These are phyloP conservation scores for Epinephelus malabaricus DNA, from an alignment of 2,797 vertebrate species.

Conservation along the genomic window DNA sequence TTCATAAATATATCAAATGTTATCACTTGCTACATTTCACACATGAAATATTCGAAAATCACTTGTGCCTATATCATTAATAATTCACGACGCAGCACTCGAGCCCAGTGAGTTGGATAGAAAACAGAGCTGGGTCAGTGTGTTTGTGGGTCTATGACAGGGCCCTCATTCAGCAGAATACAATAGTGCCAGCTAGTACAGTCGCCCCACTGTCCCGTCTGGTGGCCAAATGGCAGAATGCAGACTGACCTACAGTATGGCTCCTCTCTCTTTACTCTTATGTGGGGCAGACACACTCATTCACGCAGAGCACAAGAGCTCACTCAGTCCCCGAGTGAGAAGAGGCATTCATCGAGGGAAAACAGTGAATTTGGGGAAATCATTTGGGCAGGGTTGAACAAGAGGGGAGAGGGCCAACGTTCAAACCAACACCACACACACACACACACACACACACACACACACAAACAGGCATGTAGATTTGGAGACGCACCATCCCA, in stretches of 20 bases:
- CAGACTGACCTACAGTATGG: conserved; percentile 66
- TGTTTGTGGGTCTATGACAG: conserved; percentile 68
- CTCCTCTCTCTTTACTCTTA: conserved; percentile 41
- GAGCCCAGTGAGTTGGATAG: conserved; percentile 40
- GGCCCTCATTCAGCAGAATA: conserved; percentile 75
- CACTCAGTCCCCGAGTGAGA: conserved; percentile 65
- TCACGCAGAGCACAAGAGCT: conserved; percentile 67
- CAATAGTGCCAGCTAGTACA: conserved; percentile 83
- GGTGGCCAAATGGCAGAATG: conserved; percentile 72
- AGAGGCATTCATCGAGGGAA: conserved; percentile 64
- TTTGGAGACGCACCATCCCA: conserved; percentile 48
- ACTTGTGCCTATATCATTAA: conserved; percentile 6
- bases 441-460: conserved; percentile 46
- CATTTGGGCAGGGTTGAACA: conserved; percentile 56
- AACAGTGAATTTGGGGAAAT: conserved; percentile 61
- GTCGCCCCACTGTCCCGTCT: conserved; percentile 74
- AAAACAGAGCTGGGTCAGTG: conserved; percentile 60
- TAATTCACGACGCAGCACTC: conserved; percentile 18
- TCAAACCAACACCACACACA: conserved; percentile 49
- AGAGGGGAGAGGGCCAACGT: conserved; percentile 52
- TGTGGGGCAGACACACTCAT: conserved; percentile 29
- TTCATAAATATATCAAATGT: too few relatives aligned
- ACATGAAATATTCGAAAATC: conserved; percentile 5
- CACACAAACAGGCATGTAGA: conserved; percentile 42
- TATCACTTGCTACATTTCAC: not conserved